Base-by-base conservation (phyloP, 2,888 invertebrate genomes). In the Andrena minutula region DNA sequence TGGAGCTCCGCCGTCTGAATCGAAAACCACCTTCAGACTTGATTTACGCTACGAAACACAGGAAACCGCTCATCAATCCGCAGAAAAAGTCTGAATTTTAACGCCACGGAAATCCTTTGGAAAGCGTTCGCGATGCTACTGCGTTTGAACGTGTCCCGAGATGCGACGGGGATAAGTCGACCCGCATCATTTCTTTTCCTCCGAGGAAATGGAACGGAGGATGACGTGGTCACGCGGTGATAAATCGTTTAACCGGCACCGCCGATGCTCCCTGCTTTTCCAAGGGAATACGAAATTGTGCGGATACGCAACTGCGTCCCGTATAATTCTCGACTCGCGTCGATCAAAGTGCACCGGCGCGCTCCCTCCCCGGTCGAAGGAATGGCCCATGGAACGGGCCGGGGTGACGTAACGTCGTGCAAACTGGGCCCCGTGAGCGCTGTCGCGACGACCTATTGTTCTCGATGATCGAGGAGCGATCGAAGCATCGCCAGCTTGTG, bases 361-460 rank as follows among this genome's bases (percentile, higher is more conserved):
- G 60, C 6, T 61, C 61, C 61, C 26, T 60, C 66, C 65, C 0
- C 16, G 1, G 12, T 41, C 77, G 71, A 72, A 73, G 69, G 68
- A 58, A 77, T 66, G 68, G 61, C 6, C 53, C 20, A 61, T 26
- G 66, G 66, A 66, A 68, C 80, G 72, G 78, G 72, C 72, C 63
- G 72, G 23, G 66, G 60, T 80, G 78, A 80, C 68, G 72, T 78
- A 80, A 80, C 63, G 28, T 41, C 16, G 68, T 68, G 78, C 63
- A 73, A 76, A 30, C 74, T 74, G 58, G 68, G 75, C 49, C 66
- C 41, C 49, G 76, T 26, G 70, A 76, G 76, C 49, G 51, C 58
- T 63, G 64, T 26, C 47, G 60, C 20, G n/a, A 58, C 64, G 74
- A 65, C 49, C 77, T 74, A 74, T 77, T 30, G 77, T 74, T 60